Base-by-base conservation (phyloP, 2,797 vertebrate genomes). In the Lepus oiostolus region DNA sequence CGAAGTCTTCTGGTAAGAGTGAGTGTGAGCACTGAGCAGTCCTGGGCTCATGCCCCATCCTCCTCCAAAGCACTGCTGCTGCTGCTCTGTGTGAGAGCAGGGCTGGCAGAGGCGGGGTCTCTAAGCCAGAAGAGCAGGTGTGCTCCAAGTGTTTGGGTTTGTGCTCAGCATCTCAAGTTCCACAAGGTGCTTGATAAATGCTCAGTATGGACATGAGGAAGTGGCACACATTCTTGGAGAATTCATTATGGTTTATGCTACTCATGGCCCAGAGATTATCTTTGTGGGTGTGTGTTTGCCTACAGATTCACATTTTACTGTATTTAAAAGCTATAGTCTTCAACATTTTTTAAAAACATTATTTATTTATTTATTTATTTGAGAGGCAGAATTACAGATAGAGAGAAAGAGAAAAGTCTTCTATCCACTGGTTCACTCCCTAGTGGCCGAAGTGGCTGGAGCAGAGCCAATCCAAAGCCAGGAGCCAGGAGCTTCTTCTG, bases 1-100 rank as follows among this genome's bases (percentile, higher is more conserved):
- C 71, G 99, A 99, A 98, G 99, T 99, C 97, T 99, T 99, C 98
- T 99, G 99, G 99, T 99, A 99, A 97, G 98, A 96, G 82, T 90
- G 95, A 95, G 84, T 88, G 74, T 92, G 87, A 76, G 74, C 95
- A 93, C 96, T 90, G 89, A 88, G 80, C 88, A 79, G 52, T 22
- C 17, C 76, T 96, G 87, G 70, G 63, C 22, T 83, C 14, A 0
- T 68, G 35, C 21, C 60, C 24, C 12, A 21, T 14, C 62, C 35
- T 85, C 58, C 82, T 89, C 21, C 42, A 30, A 5, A 85, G 67
- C 21, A 26, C 21, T 35, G 1, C 22, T 82, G 70, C 52, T 81
- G 0, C 52, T 50, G 17, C 42, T 85, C 17, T 52, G 0, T 74
- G 9, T 50, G 52, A 68, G 42, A 82, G 24, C 0, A 4, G 83